Evolutionary conservation across 2,797 vertebrate genomes (phyloP).

Genomic region (Limnodromus scolopaceus): DNA sequence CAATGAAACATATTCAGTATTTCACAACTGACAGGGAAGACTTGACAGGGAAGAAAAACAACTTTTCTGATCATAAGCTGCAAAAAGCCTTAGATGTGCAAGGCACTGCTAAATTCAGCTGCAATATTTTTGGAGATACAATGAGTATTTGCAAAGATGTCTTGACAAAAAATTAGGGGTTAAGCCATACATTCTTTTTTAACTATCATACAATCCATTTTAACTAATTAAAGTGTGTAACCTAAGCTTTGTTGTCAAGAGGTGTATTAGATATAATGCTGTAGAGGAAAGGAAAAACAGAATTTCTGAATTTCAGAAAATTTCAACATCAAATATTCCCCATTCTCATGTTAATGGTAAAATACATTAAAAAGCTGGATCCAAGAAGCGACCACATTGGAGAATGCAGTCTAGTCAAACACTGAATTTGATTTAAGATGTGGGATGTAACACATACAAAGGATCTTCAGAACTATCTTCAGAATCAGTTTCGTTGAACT

Average conservation of each 20-base stretch:
- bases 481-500: background rate
- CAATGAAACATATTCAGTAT: background rate
- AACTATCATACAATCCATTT: background rate
- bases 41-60: background rate
- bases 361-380: background rate
- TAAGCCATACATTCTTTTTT: background rate
- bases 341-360: background rate
- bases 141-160: background rate
- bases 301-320: background rate
- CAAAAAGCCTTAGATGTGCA: background rate
- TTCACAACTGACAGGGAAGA: background rate
- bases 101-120: background rate
- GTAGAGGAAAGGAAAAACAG: background rate
- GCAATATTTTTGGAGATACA: background rate
- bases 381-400: accelerated
- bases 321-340: background rate
- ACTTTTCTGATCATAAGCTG: background rate
- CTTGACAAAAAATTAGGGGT: background rate
- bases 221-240: background rate
- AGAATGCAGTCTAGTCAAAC: background rate
- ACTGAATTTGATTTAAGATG: background rate
- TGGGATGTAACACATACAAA: background rate
- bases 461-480: background rate
- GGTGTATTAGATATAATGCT: background rate
- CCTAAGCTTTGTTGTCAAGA: background rate